These are phyloP conservation scores for Dipodomys spectabilis DNA, from an alignment of 2,113 vertebrate species.

Conservation along the genomic window DNA sequence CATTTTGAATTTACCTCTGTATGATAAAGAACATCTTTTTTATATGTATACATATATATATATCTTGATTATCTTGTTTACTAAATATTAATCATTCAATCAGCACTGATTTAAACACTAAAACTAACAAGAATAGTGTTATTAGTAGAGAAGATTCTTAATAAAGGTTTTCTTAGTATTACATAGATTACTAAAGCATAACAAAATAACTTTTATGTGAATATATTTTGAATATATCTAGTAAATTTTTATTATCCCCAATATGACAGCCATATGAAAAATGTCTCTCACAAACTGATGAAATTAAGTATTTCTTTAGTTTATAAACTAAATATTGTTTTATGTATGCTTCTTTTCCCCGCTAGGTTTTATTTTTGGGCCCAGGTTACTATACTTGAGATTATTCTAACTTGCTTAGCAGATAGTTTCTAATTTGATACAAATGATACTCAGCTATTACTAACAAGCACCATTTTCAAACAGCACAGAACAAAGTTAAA, in stretches of 20 bases:
- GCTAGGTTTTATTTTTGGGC: background rate
- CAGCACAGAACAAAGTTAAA: background rate
- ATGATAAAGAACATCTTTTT: background rate
- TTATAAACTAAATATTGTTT: background rate
- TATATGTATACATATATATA: background rate
- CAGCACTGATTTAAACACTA: background rate
- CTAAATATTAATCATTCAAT: background rate
- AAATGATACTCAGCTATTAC: background rate
- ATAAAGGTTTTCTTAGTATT: slow-evolving; percentile 6
- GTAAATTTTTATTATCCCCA: background rate
- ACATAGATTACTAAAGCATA: background rate
- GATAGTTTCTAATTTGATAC: background rate
- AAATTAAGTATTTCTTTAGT: background rate
- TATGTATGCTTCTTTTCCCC: background rate
- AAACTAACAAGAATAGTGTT: background rate
- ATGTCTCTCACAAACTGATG: background rate
- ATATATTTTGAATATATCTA: background rate
- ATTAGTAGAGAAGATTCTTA: background rate
- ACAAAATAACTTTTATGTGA: background rate
- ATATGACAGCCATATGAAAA: background rate
- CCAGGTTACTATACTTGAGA: background rate
- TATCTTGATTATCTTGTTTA: background rate
- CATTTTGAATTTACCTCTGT: background rate
- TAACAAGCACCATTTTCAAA: background rate
- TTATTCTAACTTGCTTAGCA: background rate